These are phyloP conservation scores for Hassar affinis DNA, from an alignment of 2,113 vertebrate species.

Conservation along the genomic window DNA sequence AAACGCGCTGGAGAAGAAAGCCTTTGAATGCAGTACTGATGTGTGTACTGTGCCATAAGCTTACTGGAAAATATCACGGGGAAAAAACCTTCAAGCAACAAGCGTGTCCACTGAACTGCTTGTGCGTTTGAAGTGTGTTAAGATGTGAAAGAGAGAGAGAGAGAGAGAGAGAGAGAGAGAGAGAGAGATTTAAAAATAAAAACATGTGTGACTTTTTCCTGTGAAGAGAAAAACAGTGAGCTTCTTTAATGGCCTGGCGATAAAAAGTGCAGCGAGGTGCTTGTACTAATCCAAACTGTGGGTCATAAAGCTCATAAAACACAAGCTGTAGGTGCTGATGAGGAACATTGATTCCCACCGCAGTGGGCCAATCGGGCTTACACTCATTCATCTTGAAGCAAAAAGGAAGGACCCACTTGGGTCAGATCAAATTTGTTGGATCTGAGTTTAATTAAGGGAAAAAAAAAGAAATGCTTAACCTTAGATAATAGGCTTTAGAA, in stretches of 20 bases:
- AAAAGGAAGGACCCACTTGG: neutral
- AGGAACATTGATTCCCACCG: neutral
- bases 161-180: too few relatives aligned
- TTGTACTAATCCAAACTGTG: neutral
- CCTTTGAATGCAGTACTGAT: too few relatives aligned
- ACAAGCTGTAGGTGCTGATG: neutral
- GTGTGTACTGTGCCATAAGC: too few relatives aligned
- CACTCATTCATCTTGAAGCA: neutral
- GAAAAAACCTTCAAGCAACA: too few relatives aligned
- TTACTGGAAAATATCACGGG: too few relatives aligned
- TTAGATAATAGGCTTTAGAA: neutral
- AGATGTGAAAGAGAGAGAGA: too few relatives aligned
- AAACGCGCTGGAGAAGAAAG: too few relatives aligned
- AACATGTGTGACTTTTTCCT: neutral
- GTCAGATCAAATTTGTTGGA: neutral
- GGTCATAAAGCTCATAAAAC: neutral
- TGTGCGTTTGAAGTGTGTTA: too few relatives aligned
- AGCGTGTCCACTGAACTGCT: too few relatives aligned
- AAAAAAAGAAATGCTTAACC: neutral
- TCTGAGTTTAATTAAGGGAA: neutral
- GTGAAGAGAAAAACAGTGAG: neutral
- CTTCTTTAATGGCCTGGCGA: neutral
- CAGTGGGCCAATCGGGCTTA: neutral
- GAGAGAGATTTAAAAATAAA: neutral
- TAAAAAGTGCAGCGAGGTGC: neutral